Percentiles rank a stretch among this genome's conserved stretches.
Evolutionary conservation across 2,113 vertebrate species (phyloP).

Genomic region (Hippocampus comes): DNA sequence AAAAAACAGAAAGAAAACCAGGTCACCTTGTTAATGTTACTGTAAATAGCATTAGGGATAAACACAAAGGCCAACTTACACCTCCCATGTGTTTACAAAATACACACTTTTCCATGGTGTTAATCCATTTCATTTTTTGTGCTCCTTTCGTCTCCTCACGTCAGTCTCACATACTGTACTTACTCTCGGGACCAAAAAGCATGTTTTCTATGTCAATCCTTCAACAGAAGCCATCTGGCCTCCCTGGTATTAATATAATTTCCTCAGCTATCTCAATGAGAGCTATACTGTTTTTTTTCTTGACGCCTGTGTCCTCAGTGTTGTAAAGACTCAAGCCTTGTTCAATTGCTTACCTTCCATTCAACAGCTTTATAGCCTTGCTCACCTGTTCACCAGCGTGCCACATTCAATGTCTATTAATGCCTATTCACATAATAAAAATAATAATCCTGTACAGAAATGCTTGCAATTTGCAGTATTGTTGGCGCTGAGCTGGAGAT

Average conservation of each 20-base stretch:
- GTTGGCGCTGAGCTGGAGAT: too few relatives aligned
- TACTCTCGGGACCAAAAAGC: conserved; percentile 32
- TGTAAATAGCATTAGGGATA: conserved; percentile 32
- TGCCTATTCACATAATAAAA: neutral
- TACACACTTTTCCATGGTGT: conserved; percentile 24
- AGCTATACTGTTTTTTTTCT: neutral
- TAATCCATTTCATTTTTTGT: conserved; percentile 10
- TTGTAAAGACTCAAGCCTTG: neutral
- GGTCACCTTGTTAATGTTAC: conserved; percentile 52
- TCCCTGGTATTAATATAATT: conserved; percentile 49
- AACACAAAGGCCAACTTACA: conserved; percentile 24
- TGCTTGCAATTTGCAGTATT: neutral
- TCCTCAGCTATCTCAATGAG: conserved; percentile 39
- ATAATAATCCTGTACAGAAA: neutral
- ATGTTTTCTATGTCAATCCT: conserved; percentile 44
- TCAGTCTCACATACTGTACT: neutral
- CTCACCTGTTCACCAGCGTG: neutral
- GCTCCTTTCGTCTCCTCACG: conserved; percentile 2
- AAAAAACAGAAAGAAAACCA: conserved; percentile 32
- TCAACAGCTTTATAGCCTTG: neutral
- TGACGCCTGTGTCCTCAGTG: neutral
- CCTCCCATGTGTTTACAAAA: conserved; percentile 29
- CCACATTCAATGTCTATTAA: neutral
- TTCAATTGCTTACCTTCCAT: neutral
- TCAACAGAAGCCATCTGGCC: conserved; percentile 39